These are phyloP conservation scores for Paralichthys olivaceus DNA, from an alignment of 2,113 vertebrate genomes.

Conservation along the genomic window DNA sequence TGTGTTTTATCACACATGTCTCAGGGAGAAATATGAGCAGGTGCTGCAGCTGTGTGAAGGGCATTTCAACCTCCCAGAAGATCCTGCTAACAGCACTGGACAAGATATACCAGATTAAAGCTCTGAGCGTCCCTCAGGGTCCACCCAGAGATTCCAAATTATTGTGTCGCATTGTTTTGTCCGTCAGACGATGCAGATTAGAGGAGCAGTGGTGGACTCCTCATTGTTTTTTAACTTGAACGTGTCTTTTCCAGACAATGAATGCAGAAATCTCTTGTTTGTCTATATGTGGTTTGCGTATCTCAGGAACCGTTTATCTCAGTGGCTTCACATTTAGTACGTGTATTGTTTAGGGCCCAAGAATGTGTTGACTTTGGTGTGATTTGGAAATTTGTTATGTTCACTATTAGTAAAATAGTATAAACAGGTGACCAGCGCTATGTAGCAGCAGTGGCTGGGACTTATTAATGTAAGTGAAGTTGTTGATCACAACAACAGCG, in stretches of 20 bases:
- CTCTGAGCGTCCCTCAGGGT: constrained; percentile 15
- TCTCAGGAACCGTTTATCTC: too few relatives aligned
- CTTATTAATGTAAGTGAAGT: too few relatives aligned
- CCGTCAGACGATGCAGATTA: neutral
- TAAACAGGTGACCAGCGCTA: too few relatives aligned
- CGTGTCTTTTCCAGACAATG: neutral
- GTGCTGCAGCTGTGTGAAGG: constrained; percentile 62
- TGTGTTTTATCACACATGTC: constrained; percentile 66
- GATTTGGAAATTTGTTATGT: too few relatives aligned
- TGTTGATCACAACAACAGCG: too few relatives aligned
- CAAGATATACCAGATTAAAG: constrained; percentile 35
- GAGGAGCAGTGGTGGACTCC: neutral
- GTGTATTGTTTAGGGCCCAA: too few relatives aligned
- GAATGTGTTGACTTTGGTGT: too few relatives aligned
- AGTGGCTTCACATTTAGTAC: too few relatives aligned
- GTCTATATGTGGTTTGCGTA: too few relatives aligned
- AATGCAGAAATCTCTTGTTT: too few relatives aligned
- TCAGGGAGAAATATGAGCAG: constrained; percentile 69
- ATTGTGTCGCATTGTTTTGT: neutral
- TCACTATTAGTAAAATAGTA: too few relatives aligned
- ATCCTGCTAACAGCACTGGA: constrained; percentile 22
- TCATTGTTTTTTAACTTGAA: neutral
- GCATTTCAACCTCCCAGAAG: constrained; percentile 59
- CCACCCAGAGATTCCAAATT: constrained; percentile 15
- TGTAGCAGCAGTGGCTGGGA: too few relatives aligned